Conservation (phyloP, 2,113 vertebrate genomes). For the Hippotragus niger region DNA sequence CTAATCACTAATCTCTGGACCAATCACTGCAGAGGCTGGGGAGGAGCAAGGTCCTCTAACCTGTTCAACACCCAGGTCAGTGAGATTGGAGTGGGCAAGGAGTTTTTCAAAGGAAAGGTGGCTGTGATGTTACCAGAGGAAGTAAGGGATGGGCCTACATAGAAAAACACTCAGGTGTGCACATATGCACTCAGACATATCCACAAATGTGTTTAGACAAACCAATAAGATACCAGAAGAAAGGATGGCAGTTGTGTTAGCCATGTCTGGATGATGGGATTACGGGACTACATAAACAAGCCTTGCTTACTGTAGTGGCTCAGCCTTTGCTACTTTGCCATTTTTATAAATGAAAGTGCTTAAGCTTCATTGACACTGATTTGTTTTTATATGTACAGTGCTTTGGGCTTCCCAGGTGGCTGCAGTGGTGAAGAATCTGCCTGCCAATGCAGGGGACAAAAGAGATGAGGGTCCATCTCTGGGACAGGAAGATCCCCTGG, state of each 20-base stretch:
- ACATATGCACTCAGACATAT: no score
- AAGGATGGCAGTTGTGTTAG: not conserved
- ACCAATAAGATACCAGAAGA: not conserved
- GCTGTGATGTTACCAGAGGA: not conserved
- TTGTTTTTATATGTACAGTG: not conserved
- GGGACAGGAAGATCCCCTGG: not conserved
- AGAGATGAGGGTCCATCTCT: not conserved
- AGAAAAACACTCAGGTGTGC: not conserved
- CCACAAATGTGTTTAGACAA: not conserved
- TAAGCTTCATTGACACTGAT: not conserved
- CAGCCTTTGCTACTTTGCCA: not conserved
- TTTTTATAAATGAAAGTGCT: not conserved
- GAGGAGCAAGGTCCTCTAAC: accelerated
- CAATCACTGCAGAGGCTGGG: not conserved
- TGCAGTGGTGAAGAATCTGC: not conserved
- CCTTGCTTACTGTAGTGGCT: not conserved
- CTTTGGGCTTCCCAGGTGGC: not conserved
- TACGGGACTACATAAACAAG: not conserved
- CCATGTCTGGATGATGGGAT: not conserved
- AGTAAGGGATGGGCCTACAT: not conserved
- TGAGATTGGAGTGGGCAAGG: not conserved
- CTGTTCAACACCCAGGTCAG: accelerated
- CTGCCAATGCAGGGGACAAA: not conserved
- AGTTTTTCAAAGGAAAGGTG: not conserved
- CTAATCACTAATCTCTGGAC: not conserved